Evolutionary conservation across 2,797 vertebrate genomes (phyloP).

Genomic region (Acanthopagrus latus): DNA sequence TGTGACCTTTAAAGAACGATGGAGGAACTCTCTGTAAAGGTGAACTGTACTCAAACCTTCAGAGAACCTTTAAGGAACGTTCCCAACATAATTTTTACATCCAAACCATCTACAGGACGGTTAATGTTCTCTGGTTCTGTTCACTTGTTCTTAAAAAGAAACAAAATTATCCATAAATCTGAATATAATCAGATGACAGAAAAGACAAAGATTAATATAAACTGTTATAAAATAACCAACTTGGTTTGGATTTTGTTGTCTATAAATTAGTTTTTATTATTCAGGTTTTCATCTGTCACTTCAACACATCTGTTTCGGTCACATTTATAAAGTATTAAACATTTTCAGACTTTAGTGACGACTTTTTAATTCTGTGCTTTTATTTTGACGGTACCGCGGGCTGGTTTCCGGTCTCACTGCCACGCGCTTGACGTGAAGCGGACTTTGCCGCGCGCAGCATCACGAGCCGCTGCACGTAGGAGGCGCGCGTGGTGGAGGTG

Average conservation of each 20-base stretch:
- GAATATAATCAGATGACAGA: too few species aligned
- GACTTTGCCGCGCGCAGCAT: constrained; percentile 30
- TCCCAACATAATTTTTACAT: too few species aligned
- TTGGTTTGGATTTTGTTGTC: not conserved
- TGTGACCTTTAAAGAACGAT: too few species aligned
- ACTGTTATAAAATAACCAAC: not conserved
- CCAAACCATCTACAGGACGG: too few species aligned
- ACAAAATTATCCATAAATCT: too few species aligned
- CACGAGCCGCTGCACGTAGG: constrained; percentile 11
- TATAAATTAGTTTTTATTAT: not conserved
- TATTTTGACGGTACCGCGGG: constrained; percentile 1
- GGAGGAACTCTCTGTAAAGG: too few species aligned
- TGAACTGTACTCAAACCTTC: too few species aligned
- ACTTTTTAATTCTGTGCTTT: not conserved
- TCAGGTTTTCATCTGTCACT: not conserved
- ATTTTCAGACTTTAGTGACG: not conserved
- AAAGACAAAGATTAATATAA: not conserved
- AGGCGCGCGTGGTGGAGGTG: too few species aligned
- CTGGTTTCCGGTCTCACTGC: constrained; percentile 5
- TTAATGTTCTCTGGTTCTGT: too few species aligned
- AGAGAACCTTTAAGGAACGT: too few species aligned
- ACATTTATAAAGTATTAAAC: not conserved
- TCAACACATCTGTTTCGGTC: not conserved
- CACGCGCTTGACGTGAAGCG: not conserved
- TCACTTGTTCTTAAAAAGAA: too few species aligned